phyloP scores from a whole-genome alignment of 2,888 invertebrate species.

The Onchidella celtica region DNA sequence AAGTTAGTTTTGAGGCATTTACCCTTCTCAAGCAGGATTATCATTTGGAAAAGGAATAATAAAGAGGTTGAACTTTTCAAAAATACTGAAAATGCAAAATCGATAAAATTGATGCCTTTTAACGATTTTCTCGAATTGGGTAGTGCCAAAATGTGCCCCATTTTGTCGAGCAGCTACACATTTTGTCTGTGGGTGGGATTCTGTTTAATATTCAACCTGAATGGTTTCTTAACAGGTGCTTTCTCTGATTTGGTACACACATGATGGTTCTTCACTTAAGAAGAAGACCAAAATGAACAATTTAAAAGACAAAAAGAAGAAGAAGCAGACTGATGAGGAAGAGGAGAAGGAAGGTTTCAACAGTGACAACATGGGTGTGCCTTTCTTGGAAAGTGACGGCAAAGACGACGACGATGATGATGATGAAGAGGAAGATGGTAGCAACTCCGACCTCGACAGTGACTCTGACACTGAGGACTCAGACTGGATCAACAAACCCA shows the following conservation, averaged over 20 bases:
- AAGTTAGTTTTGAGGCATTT: too few relatives aligned
- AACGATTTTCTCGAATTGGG: too few relatives aligned
- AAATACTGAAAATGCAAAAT: too few relatives aligned
- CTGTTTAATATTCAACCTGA: too few relatives aligned
- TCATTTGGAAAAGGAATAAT: too few relatives aligned
- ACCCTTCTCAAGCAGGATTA: too few relatives aligned
- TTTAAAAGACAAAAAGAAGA: conserved; percentile 44
- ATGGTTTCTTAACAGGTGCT: too few relatives aligned
- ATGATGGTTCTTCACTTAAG: conserved; percentile 58
- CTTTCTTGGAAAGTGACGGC: conserved; percentile 46
- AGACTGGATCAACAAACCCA: conserved; percentile 27
- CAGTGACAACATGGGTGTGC: conserved; percentile 47
- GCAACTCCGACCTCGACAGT: conserved; percentile 36
- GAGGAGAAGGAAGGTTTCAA: conserved; percentile 38
- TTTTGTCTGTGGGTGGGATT: too few relatives aligned
- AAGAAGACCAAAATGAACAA: conserved; percentile 51
- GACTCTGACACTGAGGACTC: conserved; percentile 44
- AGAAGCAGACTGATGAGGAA: conserved; percentile 7
- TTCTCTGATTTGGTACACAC: conserved; percentile 77
- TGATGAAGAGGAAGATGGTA: conserved; percentile 34
- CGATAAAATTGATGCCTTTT: too few relatives aligned
- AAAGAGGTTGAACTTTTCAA: too few relatives aligned
- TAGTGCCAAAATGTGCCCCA: too few relatives aligned
- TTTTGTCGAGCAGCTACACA: too few relatives aligned
- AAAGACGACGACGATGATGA: conserved; percentile 57